These are phyloP conservation scores for Cephalotes varians DNA, from an alignment of 2,888 invertebrate genomes.

Conservation along the genomic window DNA sequence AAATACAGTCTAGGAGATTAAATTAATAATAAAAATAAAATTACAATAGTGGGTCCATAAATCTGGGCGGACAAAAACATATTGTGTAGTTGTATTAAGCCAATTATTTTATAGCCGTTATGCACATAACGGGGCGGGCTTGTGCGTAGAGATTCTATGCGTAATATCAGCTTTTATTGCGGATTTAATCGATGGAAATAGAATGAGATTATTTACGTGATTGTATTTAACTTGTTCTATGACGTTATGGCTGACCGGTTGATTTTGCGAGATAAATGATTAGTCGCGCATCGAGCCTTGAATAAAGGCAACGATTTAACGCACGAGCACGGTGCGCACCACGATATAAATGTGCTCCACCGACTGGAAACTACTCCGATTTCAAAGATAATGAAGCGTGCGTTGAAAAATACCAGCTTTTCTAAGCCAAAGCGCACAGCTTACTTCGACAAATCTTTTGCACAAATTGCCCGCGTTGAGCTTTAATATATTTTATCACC, in stretches of 20 bases:
- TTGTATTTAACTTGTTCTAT: conserved; percentile 46
- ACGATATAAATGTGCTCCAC: conserved; percentile 72
- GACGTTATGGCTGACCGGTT: conserved; percentile 58
- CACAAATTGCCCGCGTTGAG: conserved; percentile 48
- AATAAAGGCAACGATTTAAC: conserved; percentile 79
- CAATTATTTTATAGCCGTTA: conserved; percentile 51
- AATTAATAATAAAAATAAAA: conserved; percentile 51
- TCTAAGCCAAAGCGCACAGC: conserved; percentile 62
- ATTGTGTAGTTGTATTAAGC: conserved; percentile 43
- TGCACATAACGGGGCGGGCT: background rate
- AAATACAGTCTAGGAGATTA: conserved; percentile 28
- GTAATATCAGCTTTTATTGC: conserved; percentile 35
- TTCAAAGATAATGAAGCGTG: conserved; percentile 77
- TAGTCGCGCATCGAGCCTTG: conserved; percentile 73
- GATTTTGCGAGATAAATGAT: conserved; percentile 72
- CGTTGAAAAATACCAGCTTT: conserved; percentile 75
- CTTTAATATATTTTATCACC: conserved; percentile 49
- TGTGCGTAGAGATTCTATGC: conserved; percentile 5
- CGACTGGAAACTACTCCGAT: conserved; percentile 71
- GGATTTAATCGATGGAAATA: conserved; percentile 62
- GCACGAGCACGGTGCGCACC: conserved; percentile 71
- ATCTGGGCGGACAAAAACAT: conserved; percentile 34
- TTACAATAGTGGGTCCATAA: conserved; percentile 37
- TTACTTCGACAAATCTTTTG: conserved; percentile 64
- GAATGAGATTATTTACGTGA: conserved; percentile 66